These are phyloP conservation scores for Merodon equestris DNA, from an alignment of 2,888 invertebrate genomes.

Conservation along the genomic window DNA sequence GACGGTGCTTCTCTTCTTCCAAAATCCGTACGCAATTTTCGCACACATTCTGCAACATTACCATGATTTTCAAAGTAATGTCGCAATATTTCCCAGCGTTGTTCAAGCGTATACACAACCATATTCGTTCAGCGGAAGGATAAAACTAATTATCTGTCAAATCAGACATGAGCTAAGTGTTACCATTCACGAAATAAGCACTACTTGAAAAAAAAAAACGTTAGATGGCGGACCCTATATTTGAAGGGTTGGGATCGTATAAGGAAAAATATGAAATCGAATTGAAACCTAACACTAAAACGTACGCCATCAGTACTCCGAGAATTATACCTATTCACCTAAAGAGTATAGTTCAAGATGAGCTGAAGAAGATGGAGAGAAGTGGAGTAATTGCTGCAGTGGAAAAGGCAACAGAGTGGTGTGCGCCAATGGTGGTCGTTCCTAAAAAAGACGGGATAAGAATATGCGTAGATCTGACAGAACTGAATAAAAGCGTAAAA, in stretches of 20 bases:
- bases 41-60: no score
- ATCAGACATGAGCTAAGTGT: no score
- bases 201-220: no score
- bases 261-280: constrained; percentile 23
- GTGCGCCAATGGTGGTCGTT: constrained; percentile 11
- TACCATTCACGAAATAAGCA: no score
- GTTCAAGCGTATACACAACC: no score
- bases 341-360: constrained; percentile 2
- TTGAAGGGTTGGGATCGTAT: constrained; percentile 15
- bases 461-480: constrained; percentile 14
- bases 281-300: constrained; percentile 11
- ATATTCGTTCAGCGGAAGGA: no score
- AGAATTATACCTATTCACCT: constrained; percentile 16
- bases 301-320: constrained; percentile 19
- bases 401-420: constrained; percentile 20
- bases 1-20: no score
- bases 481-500: constrained; percentile 7
- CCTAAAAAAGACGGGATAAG: constrained; percentile 9
- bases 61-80: no score
- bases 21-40: no score
- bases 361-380: constrained; percentile 12
- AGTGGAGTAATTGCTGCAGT: not conserved
- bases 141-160: no score
- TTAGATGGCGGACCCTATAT: no score
- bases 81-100: no score